These are phyloP conservation scores for Bothrops jararaca DNA, from an alignment of 2,113 vertebrate species.

Conservation along the genomic window DNA sequence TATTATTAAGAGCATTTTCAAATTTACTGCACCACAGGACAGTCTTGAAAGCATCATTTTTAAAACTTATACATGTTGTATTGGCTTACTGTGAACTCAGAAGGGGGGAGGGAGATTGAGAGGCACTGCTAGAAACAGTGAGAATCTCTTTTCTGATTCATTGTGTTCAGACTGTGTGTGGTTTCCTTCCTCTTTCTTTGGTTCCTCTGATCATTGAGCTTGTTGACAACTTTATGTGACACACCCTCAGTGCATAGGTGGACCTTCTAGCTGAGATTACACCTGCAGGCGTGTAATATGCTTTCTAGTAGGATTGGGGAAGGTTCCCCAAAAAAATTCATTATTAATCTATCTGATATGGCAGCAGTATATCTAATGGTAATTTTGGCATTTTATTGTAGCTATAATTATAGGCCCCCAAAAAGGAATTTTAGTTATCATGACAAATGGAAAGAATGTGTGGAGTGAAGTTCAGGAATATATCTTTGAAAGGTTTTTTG, in stretches of 20 bases:
- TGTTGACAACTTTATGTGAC: slow-evolving; percentile 28
- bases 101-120: neutral
- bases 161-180: slow-evolving; percentile 27
- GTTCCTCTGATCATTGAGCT: slow-evolving; percentile 50
- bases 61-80: slow-evolving; percentile 67
- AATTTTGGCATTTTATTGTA: neutral
- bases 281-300: neutral
- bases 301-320: neutral
- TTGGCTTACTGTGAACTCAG: slow-evolving; percentile 34
- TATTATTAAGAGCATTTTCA: slow-evolving; percentile 82
- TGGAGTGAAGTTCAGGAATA: neutral
- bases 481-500: neutral
- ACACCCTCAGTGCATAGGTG: neutral
- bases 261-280: neutral
- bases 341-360: neutral
- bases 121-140: slow-evolving; percentile 11
- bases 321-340: neutral
- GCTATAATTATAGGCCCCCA: neutral
- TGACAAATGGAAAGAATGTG: neutral
- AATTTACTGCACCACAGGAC: slow-evolving; percentile 75
- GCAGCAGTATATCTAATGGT: neutral
- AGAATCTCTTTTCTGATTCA: slow-evolving; percentile 62
- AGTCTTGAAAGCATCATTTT: slow-evolving; percentile 77
- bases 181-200: slow-evolving; percentile 40
- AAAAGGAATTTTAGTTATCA: neutral